A percentile compares a stretch with the other conserved stretches of the same genome.
Evolutionary conservation across 2,113 vertebrate genomes (phyloP).

Genomic region (Melanostigma gelatinosum): DNA sequence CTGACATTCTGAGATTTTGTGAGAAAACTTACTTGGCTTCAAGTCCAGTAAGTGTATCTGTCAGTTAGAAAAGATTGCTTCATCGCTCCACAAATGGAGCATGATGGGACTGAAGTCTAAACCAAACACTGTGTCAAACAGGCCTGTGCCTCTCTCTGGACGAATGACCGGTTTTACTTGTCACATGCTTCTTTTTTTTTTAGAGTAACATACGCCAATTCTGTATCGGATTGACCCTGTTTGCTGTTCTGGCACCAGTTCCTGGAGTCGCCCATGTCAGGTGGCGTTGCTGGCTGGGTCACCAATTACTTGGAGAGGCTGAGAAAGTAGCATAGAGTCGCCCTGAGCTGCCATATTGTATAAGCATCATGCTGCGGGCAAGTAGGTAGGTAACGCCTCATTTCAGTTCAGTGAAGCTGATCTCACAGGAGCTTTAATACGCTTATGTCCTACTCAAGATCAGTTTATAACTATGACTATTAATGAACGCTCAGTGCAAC

Average conservation of each 20-base stretch:
- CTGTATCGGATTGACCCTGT: constrained; percentile 77
- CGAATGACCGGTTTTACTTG: constrained; percentile 25
- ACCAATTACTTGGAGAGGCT: constrained; percentile 85
- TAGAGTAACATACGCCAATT: constrained; percentile 68
- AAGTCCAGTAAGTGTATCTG: not conserved
- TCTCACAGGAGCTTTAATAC: constrained; percentile 46
- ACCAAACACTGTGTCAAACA: constrained; percentile 56
- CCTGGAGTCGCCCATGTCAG: constrained; percentile 74
- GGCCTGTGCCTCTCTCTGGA: constrained; percentile 63
- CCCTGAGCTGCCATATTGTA: constrained; percentile 81
- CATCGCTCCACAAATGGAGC: not conserved
- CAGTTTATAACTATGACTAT: constrained; percentile 56
- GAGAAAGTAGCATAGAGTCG: constrained; percentile 82
- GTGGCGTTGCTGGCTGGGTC: constrained; percentile 78
- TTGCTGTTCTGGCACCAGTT: constrained; percentile 68
- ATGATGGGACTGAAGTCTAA: constrained; percentile 45
- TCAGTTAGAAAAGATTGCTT: not conserved
- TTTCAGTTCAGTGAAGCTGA: constrained; percentile 62
- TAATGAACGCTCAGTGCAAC: constrained; percentile 30
- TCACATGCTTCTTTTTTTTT: constrained; percentile 72
- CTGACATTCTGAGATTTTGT: not conserved
- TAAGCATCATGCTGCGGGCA: constrained; percentile 79
- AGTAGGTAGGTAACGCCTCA: constrained; percentile 73
- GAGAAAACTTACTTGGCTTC: not conserved
- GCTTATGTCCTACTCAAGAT: constrained; percentile 40